Percentiles rank a stretch among this genome's conserved stretches.
Evolutionary conservation across 2,113 vertebrate genomes (phyloP).

Genomic region (Otus sunia): DNA sequence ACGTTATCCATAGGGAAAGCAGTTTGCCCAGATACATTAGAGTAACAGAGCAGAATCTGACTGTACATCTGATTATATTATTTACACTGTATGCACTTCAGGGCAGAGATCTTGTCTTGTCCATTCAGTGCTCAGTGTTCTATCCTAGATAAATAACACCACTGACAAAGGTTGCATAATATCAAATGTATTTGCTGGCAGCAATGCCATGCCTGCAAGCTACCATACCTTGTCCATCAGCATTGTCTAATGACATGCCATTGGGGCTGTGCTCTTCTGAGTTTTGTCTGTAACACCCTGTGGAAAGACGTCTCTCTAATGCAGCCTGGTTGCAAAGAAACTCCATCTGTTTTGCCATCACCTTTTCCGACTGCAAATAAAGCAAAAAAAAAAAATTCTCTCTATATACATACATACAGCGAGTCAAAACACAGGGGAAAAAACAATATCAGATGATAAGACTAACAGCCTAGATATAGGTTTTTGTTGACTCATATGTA

Average conservation of each 20-base stretch:
- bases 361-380: constrained; percentile 88
- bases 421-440: constrained; percentile 37
- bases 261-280: constrained; percentile 83
- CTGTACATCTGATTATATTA: neutral
- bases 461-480: constrained; percentile 34
- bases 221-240: constrained; percentile 79
- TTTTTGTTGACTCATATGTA: constrained; percentile 67
- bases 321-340: constrained; percentile 88
- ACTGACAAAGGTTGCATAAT: neutral
- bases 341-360: constrained; percentile 92
- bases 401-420: neutral
- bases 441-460: constrained; percentile 39
- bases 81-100: neutral
- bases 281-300: constrained; percentile 82
- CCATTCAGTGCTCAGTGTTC: neutral
- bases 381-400: neutral
- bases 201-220: neutral
- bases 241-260: constrained; percentile 74
- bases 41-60: neutral
- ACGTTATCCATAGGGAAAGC: neutral
- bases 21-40: neutral
- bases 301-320: constrained; percentile 86
- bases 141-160: neutral
- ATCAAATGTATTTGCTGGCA: neutral
- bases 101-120: constrained; percentile 52